Evolutionary conservation across 1,140 invertebrate species (phyloP).

Genomic region (Mycetomoellerius zeteki): DNA sequence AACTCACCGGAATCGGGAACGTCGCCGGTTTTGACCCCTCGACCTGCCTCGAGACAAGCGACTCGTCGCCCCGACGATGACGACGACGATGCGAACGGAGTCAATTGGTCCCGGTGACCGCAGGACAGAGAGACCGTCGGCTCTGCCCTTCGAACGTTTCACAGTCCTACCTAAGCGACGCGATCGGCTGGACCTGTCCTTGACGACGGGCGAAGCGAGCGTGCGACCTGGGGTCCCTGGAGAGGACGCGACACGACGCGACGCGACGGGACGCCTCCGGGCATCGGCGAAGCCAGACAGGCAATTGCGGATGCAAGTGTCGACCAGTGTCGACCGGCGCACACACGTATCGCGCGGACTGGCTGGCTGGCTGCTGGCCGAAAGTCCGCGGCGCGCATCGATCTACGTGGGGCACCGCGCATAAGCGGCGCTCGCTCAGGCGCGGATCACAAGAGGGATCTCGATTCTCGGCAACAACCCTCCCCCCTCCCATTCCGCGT

Average conservation of each 20-base stretch:
- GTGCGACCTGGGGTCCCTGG: too few species aligned
- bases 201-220: too few species aligned
- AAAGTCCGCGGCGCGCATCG: slow-evolving; percentile 70
- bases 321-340: not conserved
- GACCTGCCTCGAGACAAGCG: not conserved
- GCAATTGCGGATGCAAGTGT: not conserved
- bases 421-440: slow-evolving; percentile 34
- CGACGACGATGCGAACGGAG: not conserved
- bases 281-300: not conserved
- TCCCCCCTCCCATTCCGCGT: too few species aligned
- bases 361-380: not conserved
- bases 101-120: not conserved
- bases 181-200: not conserved
- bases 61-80: not conserved
- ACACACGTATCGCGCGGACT: slow-evolving; percentile 10
- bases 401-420: slow-evolving; percentile 69
- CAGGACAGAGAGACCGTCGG: not conserved
- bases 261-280: not conserved
- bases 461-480: not conserved
- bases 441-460: not conserved
- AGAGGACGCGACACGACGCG: not conserved
- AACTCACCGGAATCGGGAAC: not conserved
- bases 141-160: not conserved
- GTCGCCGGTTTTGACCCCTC: not conserved
- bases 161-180: slow-evolving; percentile 12